Evolutionary conservation across 1,140 invertebrate genomes (phyloP).

Genomic region (Micrasema longulum): DNA sequence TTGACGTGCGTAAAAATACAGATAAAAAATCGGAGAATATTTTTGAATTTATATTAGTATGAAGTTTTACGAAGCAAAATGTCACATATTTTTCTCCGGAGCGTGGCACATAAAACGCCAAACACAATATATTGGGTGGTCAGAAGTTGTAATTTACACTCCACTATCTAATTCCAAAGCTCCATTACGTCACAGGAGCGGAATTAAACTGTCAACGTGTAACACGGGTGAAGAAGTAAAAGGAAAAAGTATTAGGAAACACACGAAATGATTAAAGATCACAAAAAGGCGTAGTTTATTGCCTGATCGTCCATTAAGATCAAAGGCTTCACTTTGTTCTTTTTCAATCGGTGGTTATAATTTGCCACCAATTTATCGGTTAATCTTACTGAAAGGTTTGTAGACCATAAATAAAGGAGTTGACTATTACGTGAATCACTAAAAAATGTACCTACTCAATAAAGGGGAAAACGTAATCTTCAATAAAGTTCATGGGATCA

Average conservation of each 20-base stretch:
- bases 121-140: constrained; percentile 1
- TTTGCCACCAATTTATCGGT: constrained; percentile 21
- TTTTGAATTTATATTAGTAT: too few relatives aligned
- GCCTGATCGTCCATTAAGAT: not conserved
- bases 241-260: constrained; percentile 2
- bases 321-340: not conserved
- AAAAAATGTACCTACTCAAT: too few relatives aligned
- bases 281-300: constrained; percentile 2
- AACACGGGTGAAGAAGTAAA: constrained; percentile 44
- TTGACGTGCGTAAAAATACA: too few relatives aligned
- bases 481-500: too few relatives aligned
- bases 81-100: constrained; percentile 15
- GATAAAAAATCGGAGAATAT: too few relatives aligned
- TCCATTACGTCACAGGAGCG: constrained; percentile 39
- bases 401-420: constrained; percentile 1
- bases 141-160: constrained; percentile 48
- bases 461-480: too few relatives aligned
- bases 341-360: constrained; percentile 25
- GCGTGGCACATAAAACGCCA: not conserved
- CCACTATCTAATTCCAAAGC: constrained; percentile 51
- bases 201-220: constrained; percentile 51
- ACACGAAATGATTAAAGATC: constrained; percentile 7
- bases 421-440: too few relatives aligned
- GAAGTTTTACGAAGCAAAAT: too few relatives aligned
- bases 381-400: constrained; percentile 1